A percentile compares a stretch with the other conserved stretches of the same genome.
Conservation (phyloP, 2,113 vertebrate species). For the Hemibagrus wyckioides region DNA sequence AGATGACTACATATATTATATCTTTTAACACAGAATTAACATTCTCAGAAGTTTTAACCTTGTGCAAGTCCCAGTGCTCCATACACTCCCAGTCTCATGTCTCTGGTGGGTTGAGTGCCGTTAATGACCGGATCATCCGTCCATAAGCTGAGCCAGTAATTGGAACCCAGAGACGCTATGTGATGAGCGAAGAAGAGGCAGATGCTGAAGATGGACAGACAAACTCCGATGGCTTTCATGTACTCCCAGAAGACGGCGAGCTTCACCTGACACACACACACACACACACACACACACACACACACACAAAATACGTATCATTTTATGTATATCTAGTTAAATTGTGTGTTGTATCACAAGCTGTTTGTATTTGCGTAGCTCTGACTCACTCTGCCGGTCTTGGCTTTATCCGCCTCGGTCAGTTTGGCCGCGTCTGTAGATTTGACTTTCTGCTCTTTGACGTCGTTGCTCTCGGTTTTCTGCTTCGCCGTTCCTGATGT, state of each 20-base stretch:
- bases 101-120: conserved; percentile 82
- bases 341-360: not conserved
- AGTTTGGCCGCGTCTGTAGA: conserved; percentile 80
- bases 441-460: conserved; percentile 55
- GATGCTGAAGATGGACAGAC: conserved; percentile 80
- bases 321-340: not conserved
- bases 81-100: conserved; percentile 85
- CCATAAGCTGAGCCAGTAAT: conserved; percentile 98
- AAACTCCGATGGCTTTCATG: conserved; percentile 87
- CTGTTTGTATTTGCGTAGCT: not conserved
- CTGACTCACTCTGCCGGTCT: conserved; percentile 84
- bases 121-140: conserved; percentile 90
- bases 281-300: not conserved
- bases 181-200: conserved; percentile 87
- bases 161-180: conserved; percentile 81
- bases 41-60: no score
- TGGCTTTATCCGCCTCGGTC: conserved; percentile 85
- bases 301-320: not conserved
- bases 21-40: no score
- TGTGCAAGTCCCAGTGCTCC: conserved; percentile 85
- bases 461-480: conserved; percentile 28
- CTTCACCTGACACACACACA: conserved; percentile 78
- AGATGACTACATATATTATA: no score
- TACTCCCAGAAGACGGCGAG: conserved; percentile 90
- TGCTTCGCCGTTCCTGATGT: conserved; percentile 40